Conservation (phyloP, 2,797 vertebrate genomes). For the Cynopterus sphinx region DNA sequence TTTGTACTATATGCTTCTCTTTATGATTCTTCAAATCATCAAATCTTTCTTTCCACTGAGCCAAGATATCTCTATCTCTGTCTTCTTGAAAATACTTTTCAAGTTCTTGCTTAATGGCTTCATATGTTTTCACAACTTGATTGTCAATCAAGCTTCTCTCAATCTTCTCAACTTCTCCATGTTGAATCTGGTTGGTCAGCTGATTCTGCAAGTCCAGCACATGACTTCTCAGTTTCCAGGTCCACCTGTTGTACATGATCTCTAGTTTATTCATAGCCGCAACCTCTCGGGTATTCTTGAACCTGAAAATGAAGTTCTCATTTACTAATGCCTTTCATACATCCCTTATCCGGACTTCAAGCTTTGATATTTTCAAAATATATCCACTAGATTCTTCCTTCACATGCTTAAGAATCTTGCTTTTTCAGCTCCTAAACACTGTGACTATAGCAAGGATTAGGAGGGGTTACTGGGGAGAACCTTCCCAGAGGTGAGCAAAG, state of each 20-base stretch:
- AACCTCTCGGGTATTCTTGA: conserved; percentile 86
- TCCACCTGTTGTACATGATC: conserved; percentile 79
- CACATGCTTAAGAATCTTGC: conserved; percentile 78
- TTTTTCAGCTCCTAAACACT: conserved; percentile 84
- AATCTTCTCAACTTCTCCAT: conserved; percentile 54
- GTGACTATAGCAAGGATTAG: conserved; percentile 86
- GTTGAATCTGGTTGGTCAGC: conserved; percentile 76
- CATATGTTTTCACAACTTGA: conserved; percentile 28
- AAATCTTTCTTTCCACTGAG: conserved; percentile 77
- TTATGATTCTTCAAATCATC: conserved; percentile 64
- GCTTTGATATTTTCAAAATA: conserved; percentile 77
- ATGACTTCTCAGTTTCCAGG: conserved; percentile 83
- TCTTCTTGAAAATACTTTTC: conserved; percentile 73
- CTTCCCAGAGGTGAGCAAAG: conserved; percentile 87
- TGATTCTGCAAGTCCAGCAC: conserved; percentile 78
- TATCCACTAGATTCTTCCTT: neutral
- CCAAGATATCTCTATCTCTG: conserved; percentile 69
- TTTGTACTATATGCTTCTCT: conserved; percentile 45
- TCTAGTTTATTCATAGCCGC: conserved; percentile 84
- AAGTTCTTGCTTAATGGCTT: conserved; percentile 61
- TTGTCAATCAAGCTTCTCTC: neutral
- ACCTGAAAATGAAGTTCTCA: conserved; percentile 88
- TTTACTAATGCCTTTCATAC: conserved; percentile 86
- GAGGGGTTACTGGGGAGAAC: conserved; percentile 88
- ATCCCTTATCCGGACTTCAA: conserved; percentile 81